Conservation (phyloP, 2,888 invertebrate species). For the Abrostola triplasia region DNA sequence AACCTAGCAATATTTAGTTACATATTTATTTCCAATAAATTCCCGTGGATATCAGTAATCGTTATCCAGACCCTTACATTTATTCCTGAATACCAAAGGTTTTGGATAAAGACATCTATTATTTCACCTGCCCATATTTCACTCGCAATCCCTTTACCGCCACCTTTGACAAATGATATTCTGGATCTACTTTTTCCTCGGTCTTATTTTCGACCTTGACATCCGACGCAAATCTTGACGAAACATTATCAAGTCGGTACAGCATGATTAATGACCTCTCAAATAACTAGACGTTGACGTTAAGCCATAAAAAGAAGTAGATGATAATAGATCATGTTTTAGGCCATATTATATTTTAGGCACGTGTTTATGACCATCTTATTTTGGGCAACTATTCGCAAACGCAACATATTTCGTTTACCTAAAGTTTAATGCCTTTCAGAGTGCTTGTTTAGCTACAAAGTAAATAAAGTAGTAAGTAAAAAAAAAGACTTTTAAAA, state of each 20-base stretch:
- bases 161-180: conserved; percentile 45
- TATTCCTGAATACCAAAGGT: conserved; percentile 11
- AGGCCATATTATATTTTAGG: conserved; percentile 1
- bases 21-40: background rate
- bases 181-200: conserved; percentile 28
- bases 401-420: too few species aligned
- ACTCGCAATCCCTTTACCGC: conserved; percentile 31
- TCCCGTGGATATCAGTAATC: background rate
- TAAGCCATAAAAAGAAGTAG: background rate
- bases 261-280: conserved; percentile 28
- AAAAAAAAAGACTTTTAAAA: too few species aligned
- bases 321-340: conserved; percentile 6
- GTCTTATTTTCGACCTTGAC: conserved; percentile 32
- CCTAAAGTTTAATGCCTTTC: too few species aligned
- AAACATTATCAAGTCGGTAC: conserved; percentile 33
- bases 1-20: background rate
- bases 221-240: conserved; percentile 32
- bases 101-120: conserved; percentile 25
- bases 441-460: too few species aligned
- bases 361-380: background rate
- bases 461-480: too few species aligned
- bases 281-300: conserved; percentile 9
- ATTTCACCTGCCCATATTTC: conserved; percentile 34
- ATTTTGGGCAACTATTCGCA: too few species aligned
- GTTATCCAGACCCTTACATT: conserved; percentile 5